These are phyloP conservation scores for Neogale vison DNA, from an alignment of 2,113 vertebrate species.

Conservation along the genomic window DNA sequence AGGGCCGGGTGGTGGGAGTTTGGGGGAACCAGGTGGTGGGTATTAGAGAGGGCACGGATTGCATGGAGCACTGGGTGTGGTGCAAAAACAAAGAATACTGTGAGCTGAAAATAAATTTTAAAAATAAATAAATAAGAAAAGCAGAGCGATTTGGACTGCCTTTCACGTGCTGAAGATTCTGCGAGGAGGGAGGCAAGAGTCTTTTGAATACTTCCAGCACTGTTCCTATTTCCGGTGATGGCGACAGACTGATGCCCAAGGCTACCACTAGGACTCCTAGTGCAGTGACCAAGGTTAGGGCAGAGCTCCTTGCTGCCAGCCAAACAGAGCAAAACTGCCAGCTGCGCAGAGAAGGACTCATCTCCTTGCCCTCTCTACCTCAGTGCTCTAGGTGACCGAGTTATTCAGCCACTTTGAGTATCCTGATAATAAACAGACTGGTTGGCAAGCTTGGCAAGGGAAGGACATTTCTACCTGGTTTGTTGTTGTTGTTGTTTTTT, in stretches of 20 bases:
- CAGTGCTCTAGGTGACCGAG: fast-evolving
- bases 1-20: too few species aligned
- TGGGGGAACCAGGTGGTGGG: too few species aligned
- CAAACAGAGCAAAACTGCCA: neutral
- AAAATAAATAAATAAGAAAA: too few species aligned
- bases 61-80: too few species aligned
- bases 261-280: neutral
- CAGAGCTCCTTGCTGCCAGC: neutral
- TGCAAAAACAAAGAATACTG: too few species aligned
- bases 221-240: neutral
- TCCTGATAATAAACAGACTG: neutral
- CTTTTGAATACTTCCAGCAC: neutral
- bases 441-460: neutral
- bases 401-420: neutral
- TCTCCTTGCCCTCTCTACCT: neutral
- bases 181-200: neutral
- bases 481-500: too few species aligned
- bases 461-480: neutral
- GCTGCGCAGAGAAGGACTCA: neutral
- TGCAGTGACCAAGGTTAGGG: too few species aligned
- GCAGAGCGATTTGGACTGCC: neutral
- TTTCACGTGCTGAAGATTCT: neutral
- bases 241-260: neutral
- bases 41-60: too few species aligned
- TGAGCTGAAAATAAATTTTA: too few species aligned